These are phyloP conservation scores for Drosophila paranaensis DNA, from an alignment of 2,888 invertebrate species.

Conservation along the genomic window DNA sequence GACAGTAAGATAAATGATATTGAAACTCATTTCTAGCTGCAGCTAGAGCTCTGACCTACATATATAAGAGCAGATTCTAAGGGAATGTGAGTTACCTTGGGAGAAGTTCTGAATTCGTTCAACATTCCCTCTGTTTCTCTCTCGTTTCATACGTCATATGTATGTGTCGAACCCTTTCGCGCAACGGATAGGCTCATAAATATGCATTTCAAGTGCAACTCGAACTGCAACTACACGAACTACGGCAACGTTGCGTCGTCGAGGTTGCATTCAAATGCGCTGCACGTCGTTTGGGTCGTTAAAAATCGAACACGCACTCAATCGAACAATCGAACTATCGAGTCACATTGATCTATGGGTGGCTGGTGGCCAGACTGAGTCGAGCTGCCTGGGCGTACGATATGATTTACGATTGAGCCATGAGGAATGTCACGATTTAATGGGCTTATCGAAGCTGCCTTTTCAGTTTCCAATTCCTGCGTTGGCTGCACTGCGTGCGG, in stretches of 20 bases:
- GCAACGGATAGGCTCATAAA: slow-evolving; percentile 29
- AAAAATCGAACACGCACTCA: slow-evolving; percentile 81
- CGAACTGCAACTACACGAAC: slow-evolving; percentile 18
- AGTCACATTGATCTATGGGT: slow-evolving; percentile 75
- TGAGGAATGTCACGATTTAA: slow-evolving; percentile 80
- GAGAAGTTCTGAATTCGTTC: too few relatives aligned
- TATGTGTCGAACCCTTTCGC: slow-evolving; percentile 8
- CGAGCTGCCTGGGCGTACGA: slow-evolving; percentile 28
- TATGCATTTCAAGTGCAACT: slow-evolving; percentile 48
- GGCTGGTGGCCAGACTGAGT: background rate
- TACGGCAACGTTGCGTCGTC: slow-evolving; percentile 7
- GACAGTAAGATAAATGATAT: slow-evolving; percentile 13
- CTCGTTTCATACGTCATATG: background rate
- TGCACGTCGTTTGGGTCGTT: slow-evolving; percentile 70
- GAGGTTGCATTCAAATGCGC: slow-evolving; percentile 60
- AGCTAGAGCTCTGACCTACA: background rate
- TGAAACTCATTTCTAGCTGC: background rate
- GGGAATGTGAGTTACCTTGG: background rate
- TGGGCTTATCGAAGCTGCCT: slow-evolving; percentile 70
- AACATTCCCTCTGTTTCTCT: too few relatives aligned
- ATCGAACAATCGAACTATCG: slow-evolving; percentile 61
- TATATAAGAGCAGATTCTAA: background rate
- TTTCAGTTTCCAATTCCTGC: slow-evolving; percentile 46
- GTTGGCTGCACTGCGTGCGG: slow-evolving; percentile 71
- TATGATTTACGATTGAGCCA: slow-evolving; percentile 81